These are phyloP conservation scores for Heptranchias perlo DNA, from an alignment of 2,113 vertebrate species.

Conservation along the genomic window DNA sequence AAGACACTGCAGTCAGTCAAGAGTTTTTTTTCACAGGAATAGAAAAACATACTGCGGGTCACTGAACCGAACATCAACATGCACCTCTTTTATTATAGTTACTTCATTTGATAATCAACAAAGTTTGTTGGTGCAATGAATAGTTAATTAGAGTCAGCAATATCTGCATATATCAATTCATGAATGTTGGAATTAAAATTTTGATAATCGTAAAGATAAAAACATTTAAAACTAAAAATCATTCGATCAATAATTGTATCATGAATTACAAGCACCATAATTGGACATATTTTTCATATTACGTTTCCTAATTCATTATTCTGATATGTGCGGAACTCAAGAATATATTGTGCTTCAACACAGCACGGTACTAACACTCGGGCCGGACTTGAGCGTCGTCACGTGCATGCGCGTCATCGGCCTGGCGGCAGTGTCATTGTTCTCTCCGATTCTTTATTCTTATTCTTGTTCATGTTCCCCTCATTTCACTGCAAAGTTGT, in stretches of 20 bases:
- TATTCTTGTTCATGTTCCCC: neutral
- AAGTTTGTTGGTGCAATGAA: neutral
- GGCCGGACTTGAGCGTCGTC: too few species aligned
- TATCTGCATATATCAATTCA: neutral
- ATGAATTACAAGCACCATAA: neutral
- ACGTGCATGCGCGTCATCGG: too few species aligned
- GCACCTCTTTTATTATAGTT: neutral
- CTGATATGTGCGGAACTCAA: too few species aligned
- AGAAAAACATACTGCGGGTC: neutral
- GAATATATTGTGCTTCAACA: too few species aligned
- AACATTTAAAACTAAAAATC: neutral
- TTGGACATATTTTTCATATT: neutral
- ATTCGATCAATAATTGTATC: neutral
- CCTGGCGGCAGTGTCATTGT: too few species aligned
- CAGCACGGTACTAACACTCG: too few species aligned
- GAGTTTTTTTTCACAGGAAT: neutral
- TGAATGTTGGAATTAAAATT: neutral
- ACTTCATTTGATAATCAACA: neutral
- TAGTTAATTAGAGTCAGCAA: neutral
- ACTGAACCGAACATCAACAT: neutral
- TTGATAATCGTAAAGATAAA: neutral
- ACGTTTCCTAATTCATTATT: neutral
- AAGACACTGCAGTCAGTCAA: neutral
- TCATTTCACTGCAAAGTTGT: neutral
- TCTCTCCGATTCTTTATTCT: too few species aligned